Percentiles rank a stretch among this genome's conserved stretches.
phyloP scores from a whole-genome alignment of 2,113 vertebrate genomes.

The Cnemophilus loriae region DNA sequence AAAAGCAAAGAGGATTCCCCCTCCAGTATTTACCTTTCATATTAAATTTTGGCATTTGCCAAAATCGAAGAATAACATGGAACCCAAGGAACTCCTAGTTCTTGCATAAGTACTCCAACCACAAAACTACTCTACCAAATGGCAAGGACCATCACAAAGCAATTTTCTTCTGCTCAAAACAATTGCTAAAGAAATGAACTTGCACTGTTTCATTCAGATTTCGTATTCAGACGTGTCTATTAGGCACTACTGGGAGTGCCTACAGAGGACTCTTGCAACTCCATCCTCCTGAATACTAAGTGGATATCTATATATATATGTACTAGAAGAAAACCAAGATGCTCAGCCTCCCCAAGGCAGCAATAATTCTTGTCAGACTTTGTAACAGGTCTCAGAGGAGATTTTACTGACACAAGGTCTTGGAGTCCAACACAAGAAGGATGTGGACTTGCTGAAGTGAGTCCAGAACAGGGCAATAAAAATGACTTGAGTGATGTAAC shows the following conservation, averaged over 20 bases:
- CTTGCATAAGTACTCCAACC: not conserved
- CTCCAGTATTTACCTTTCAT: not conserved
- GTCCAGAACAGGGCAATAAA: not conserved
- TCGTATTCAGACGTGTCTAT: not conserved
- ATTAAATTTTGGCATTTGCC: not conserved
- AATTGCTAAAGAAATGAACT: not conserved
- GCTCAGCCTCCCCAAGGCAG: not conserved
- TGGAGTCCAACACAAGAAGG: fast-evolving
- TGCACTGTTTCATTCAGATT: not conserved
- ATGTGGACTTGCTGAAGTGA: not conserved
- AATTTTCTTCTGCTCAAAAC: not conserved
- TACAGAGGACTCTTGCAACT: not conserved
- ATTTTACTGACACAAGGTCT: not conserved
- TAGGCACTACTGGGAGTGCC: not conserved
- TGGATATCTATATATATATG: fast-evolving
- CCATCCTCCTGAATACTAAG: not conserved
- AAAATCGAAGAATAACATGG: not conserved
- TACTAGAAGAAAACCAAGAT: not conserved
- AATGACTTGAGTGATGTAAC: not conserved
- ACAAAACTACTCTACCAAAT: not conserved
- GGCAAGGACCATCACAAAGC: not conserved
- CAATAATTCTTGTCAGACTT: not conserved
- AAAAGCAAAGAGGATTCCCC: not conserved
- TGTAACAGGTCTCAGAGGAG: not conserved
- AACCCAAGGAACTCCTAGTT: not conserved